phyloP scores from a whole-genome alignment of 2,113 vertebrate genomes.

The Sceloporus tristichus region DNA sequence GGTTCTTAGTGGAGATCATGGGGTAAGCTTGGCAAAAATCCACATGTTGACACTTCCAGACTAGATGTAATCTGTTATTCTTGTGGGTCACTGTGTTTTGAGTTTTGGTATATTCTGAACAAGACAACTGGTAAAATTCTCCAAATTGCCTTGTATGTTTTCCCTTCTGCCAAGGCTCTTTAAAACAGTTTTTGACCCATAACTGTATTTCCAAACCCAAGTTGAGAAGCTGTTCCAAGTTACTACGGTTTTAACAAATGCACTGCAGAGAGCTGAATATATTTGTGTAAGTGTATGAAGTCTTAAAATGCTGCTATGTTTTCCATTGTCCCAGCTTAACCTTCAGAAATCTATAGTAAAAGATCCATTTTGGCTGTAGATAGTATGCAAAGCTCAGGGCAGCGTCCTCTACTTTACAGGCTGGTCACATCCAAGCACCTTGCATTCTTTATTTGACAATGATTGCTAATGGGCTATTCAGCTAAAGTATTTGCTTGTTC shows the following conservation, averaged over 20 bases:
- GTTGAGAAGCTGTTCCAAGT: conserved; percentile 45
- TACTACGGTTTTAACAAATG: conserved; percentile 53
- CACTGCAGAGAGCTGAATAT: conserved; percentile 10
- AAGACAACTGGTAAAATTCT: conserved; percentile 45
- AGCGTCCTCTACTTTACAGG: conserved; percentile 77
- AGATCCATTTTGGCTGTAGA: conserved; percentile 66
- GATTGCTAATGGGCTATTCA: conserved; percentile 86
- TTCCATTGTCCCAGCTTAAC: conserved; percentile 61
- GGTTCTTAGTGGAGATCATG: conserved; percentile 65
- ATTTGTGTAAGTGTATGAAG: conserved; percentile 48
- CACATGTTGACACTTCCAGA: conserved; percentile 56
- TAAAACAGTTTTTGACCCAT: conserved; percentile 35
- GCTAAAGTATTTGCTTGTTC: conserved; percentile 85
- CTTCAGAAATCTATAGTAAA: conserved; percentile 66
- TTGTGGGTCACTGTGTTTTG: conserved; percentile 10
- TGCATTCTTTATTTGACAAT: conserved; percentile 82
- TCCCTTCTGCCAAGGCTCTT: conserved; percentile 36
- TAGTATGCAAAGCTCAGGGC: conserved; percentile 65
- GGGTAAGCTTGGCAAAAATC: conserved; percentile 63
- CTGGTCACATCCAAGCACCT: conserved; percentile 82
- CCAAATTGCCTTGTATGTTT: conserved; percentile 38
- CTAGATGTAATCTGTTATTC: conserved; percentile 60
- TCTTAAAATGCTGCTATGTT: conserved; percentile 48
- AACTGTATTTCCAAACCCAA: conserved; percentile 27
- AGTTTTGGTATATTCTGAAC: conserved; percentile 22